Evolutionary conservation across 2,888 invertebrate species (phyloP).

Genomic region (Chironomus tentans): DNA sequence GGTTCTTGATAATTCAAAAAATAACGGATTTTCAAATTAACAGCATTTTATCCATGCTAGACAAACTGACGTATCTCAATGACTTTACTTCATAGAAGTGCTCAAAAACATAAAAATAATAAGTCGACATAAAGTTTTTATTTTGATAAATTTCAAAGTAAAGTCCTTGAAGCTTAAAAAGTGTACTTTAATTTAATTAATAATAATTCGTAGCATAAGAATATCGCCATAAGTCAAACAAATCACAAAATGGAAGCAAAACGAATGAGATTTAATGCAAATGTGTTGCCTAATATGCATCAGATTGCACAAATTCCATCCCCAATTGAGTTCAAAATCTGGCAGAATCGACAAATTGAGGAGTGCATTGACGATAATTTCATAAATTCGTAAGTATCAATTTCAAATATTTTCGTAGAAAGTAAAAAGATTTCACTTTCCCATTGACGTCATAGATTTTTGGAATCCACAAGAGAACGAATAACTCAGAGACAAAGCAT

Average conservation of each 20-base stretch:
- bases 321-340: not conserved
- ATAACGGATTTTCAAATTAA: too few species aligned
- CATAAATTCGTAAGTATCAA: not conserved
- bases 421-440: not conserved
- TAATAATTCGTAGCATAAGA: not conserved
- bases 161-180: too few species aligned
- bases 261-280: not conserved
- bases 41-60: too few species aligned
- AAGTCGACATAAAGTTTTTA: too few species aligned
- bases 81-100: too few species aligned
- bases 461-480: not conserved
- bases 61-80: too few species aligned
- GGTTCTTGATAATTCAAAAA: too few species aligned
- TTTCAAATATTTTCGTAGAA: not conserved
- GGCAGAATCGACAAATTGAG: not conserved
- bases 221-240: not conserved
- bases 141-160: too few species aligned
- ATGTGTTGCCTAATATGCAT: not conserved
- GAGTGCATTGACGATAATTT: not conserved
- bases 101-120: too few species aligned
- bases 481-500: not conserved
- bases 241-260: conserved; percentile 8
- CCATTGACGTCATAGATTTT: not conserved
- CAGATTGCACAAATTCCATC: not conserved
- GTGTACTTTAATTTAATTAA: too few species aligned